A percentile compares a stretch with the other conserved stretches of the same genome.
phyloP scores from a whole-genome alignment of 2,888 invertebrate genomes.

The Chrysotoxum bicinctum region DNA sequence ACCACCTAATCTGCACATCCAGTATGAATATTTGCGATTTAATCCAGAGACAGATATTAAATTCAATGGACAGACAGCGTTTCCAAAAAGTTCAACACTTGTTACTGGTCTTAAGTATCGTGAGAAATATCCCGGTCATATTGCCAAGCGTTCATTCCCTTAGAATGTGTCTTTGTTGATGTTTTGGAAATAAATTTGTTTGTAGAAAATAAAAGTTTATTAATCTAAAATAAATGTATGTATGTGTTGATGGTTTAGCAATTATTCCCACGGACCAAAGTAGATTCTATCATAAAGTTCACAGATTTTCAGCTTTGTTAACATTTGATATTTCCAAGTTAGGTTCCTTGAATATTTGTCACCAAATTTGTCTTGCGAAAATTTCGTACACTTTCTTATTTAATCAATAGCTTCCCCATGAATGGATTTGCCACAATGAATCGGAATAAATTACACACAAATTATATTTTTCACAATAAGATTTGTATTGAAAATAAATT shows the following conservation, averaged over 20 bases:
- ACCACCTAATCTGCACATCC: constrained; percentile 93
- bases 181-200: neutral
- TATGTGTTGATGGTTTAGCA: too few relatives aligned
- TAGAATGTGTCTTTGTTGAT: constrained; percentile 75
- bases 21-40: constrained; percentile 90
- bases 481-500: constrained; percentile 67
- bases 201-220: constrained; percentile 10
- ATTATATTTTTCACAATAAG: constrained; percentile 30
- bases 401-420: too few relatives aligned
- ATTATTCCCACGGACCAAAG: neutral
- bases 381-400: too few relatives aligned
- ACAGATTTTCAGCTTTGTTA: too few relatives aligned
- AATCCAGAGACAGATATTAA: constrained; percentile 89
- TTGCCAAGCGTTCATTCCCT: constrained; percentile 86
- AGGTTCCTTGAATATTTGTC: too few relatives aligned
- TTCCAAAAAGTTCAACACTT: constrained; percentile 91
- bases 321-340: too few relatives aligned
- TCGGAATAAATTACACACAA: neutral
- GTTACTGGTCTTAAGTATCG: constrained; percentile 91
- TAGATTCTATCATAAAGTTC: neutral
- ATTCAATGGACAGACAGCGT: constrained; percentile 91
- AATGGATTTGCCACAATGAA: neutral
- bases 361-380: too few relatives aligned
- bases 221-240: neutral
- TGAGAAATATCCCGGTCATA: constrained; percentile 90